Conservation (phyloP, 2,888 invertebrate species). For the Protophormia terraenovae region DNA sequence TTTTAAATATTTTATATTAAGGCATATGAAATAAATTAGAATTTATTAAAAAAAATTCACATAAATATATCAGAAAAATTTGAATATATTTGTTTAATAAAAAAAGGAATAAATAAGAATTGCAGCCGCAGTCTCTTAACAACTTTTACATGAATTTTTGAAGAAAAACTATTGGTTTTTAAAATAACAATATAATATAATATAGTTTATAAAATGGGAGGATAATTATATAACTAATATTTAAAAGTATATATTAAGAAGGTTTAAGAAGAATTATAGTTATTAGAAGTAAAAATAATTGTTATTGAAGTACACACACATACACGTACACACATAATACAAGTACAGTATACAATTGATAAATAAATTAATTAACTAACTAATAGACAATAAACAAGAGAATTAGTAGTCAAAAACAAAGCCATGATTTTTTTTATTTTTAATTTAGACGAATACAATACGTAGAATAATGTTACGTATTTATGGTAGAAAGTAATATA, state of each 20-base stretch:
- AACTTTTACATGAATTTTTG: not conserved
- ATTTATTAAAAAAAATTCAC: not conserved
- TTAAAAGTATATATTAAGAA: not conserved
- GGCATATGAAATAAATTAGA: not conserved
- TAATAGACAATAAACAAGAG: not conserved
- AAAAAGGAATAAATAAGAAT: not conserved
- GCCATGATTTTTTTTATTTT: not conserved
- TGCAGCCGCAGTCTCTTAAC: not conserved
- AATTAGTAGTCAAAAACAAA: constrained; percentile 38
- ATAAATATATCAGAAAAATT: not conserved
- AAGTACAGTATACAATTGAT: not conserved
- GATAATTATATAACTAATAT: no score
- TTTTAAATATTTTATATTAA: not conserved
- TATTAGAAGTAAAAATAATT: not conserved
- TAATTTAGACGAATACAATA: not conserved
- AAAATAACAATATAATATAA: not conserved
- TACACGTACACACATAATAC: constrained; percentile 22
- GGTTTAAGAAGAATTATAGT: not conserved
- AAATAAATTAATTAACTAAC: not conserved
- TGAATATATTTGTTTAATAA: not conserved
- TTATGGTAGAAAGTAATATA: constrained; percentile 35
- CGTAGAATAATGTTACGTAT: constrained; percentile 33
- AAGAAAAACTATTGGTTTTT: not conserved
- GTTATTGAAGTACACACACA: not conserved
- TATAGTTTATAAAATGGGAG: not conserved